These are phyloP conservation scores for Drosophila sulfurigaster DNA, from an alignment of 1,140 invertebrate genomes.

Conservation along the genomic window DNA sequence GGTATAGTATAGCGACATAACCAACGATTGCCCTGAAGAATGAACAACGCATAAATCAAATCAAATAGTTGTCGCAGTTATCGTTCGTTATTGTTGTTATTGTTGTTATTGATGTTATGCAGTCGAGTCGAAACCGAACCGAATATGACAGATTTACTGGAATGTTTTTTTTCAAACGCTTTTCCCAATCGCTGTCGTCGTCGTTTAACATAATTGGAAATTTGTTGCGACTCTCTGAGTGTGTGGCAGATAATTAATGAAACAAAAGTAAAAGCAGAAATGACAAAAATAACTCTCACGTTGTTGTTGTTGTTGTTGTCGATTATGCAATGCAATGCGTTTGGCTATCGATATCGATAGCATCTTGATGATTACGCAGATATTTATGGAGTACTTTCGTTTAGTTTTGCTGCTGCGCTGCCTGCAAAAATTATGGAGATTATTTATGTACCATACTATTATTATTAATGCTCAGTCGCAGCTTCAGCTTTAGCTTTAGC, in stretches of 20 bases:
- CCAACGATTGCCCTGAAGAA: not conserved
- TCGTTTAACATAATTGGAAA: constrained; percentile 62
- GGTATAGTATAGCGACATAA: not conserved
- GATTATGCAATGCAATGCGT: constrained; percentile 37
- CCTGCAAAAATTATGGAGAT: constrained; percentile 37
- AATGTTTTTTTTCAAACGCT: constrained; percentile 36
- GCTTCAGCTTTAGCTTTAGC: not conserved
- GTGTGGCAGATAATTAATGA: constrained; percentile 59
- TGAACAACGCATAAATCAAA: not conserved
- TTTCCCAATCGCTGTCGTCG: constrained; percentile 51
- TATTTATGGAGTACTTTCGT: not conserved
- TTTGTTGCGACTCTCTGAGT: constrained; percentile 16
- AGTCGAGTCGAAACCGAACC: constrained; percentile 2
- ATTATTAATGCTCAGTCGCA: constrained; percentile 6
- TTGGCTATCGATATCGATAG: not conserved
- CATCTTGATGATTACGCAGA: not conserved
- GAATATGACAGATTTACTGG: constrained; percentile 1
- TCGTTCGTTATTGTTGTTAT: not conserved
- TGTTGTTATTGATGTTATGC: constrained; percentile 9
- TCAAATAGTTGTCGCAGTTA: not conserved
- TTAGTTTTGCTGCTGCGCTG: constrained; percentile 1
- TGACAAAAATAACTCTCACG: constrained; percentile 22
- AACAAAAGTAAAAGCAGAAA: constrained; percentile 70
- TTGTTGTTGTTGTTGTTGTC: not conserved
- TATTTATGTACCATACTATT: not conserved